Conservation (phyloP, 1,140 invertebrate species). For the Psilanteris sp. region DNA sequence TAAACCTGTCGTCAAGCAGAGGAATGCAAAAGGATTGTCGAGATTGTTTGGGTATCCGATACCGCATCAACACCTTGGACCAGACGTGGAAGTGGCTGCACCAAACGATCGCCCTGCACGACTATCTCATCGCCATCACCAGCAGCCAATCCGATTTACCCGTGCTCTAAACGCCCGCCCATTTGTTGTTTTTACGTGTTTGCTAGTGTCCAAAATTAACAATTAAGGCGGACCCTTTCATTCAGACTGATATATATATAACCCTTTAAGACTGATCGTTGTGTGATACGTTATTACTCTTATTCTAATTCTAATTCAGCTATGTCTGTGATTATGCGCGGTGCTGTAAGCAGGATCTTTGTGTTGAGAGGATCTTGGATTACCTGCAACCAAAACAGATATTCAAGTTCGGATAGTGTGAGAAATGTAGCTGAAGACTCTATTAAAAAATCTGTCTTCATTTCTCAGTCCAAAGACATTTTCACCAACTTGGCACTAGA, state of each 20-base stretch:
- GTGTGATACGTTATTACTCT: not conserved
- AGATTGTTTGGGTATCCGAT: slow-evolving; percentile 91
- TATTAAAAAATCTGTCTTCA: slow-evolving; percentile 91
- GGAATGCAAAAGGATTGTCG: slow-evolving; percentile 90
- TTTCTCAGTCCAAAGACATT: slow-evolving; percentile 94
- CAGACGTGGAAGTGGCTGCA: slow-evolving; percentile 96
- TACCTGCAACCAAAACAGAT: not conserved
- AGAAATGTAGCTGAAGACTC: slow-evolving; percentile 73
- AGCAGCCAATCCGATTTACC: slow-evolving; percentile 84
- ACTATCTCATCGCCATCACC: slow-evolving; percentile 89
- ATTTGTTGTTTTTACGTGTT: not conserved
- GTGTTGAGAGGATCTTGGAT: not conserved
- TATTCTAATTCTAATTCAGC: not conserved
- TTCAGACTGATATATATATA: too few relatives aligned
- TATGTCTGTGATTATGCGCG: slow-evolving; percentile 68
- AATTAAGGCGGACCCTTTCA: slow-evolving; percentile 32
- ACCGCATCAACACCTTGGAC: slow-evolving; percentile 89
- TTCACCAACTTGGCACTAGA: slow-evolving; percentile 95
- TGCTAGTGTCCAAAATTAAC: slow-evolving; percentile 20
- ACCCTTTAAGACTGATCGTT: too few relatives aligned
- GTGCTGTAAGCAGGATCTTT: not conserved
- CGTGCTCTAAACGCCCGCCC: slow-evolving; percentile 60
- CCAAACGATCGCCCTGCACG: slow-evolving; percentile 91
- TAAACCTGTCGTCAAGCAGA: slow-evolving; percentile 84
- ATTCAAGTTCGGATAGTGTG: slow-evolving; percentile 12